phyloP scores from a whole-genome alignment of 2,888 invertebrate species.

The Pasiphila rectangulata region DNA sequence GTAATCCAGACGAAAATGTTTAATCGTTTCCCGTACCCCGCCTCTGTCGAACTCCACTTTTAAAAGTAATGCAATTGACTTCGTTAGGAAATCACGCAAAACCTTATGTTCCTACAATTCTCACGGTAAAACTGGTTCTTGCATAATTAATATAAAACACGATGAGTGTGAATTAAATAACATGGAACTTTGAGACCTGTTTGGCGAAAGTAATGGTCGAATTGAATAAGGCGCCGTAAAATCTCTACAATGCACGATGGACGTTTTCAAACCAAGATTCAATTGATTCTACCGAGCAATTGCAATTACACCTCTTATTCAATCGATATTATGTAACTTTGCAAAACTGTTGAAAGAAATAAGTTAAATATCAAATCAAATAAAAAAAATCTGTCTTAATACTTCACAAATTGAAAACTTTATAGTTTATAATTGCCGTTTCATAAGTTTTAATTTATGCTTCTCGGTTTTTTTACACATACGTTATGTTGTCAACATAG shows the following conservation, averaged over 20 bases:
- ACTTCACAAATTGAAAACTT: too few relatives aligned
- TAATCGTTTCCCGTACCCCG: slow-evolving; percentile 34
- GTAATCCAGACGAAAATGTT: slow-evolving; percentile 44
- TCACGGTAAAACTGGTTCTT: slow-evolving; percentile 26
- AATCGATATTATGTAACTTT: too few relatives aligned
- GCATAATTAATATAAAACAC: slow-evolving; percentile 20
- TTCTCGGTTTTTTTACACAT: too few relatives aligned
- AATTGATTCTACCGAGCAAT: not conserved
- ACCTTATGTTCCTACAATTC: slow-evolving; percentile 18
- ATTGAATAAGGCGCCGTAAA: not conserved
- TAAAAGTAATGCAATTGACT: slow-evolving; percentile 17
- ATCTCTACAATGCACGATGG: not conserved
- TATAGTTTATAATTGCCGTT: too few relatives aligned
- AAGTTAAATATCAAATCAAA: too few relatives aligned
- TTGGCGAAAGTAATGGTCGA: slow-evolving; percentile 23
- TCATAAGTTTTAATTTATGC: too few relatives aligned
- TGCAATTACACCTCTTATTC: too few relatives aligned
- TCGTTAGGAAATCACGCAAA: slow-evolving; percentile 21
- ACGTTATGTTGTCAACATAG: too few relatives aligned
- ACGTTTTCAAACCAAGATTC: not conserved
- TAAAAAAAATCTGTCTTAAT: too few relatives aligned
- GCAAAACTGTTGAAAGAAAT: too few relatives aligned
- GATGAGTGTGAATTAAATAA: slow-evolving; percentile 24
- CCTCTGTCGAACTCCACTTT: slow-evolving; percentile 17
- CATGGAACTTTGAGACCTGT: slow-evolving; percentile 14